Evolutionary conservation across 2,797 vertebrate genomes (phyloP), one percentile per base, ranked within the genome.

Genomic region (Taenioides sp.): DNA sequence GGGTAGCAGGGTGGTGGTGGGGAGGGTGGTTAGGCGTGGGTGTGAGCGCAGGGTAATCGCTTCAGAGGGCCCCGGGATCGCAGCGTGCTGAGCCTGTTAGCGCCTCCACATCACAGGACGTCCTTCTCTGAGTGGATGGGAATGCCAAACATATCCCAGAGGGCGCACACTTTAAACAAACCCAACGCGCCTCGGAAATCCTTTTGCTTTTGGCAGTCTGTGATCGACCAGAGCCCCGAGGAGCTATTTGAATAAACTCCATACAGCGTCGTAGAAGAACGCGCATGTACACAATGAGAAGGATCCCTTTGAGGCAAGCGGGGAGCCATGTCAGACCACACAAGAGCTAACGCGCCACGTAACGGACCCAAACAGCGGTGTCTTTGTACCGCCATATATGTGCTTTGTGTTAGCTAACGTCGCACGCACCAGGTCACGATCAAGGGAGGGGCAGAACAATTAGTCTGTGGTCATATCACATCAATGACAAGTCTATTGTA

Each of bases 11-110:
- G 91, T 90, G 25, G 92, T 91, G 89, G 90, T 89, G 54, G 88
- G 86, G 92, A 17, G 60, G 60, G 34, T 88, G 85, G 89, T 83
- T 37, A 10, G 34, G 88, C 84, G 91, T 91, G 91, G 92, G 91
- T 90, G 92, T 91, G 90, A 86, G 88, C 81, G 87, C 88, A 91
- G 90, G 91, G 88, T 93, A 93, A 93, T 93, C 91, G 93, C 92
- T 91, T 93, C 90, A 92, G 86, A 91, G 86, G 87, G 86, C 84
- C 83, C 88, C 87, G 77, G 84, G 87, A 80, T 76, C 50, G 27
- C 70, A 78, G 83, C 82, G 80, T 25, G 86, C 76, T 37, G 82
- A 90, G 90, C 79, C 88, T 84, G 88, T 91, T 91, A 90, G 88
- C 88, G 87, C 87, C 90, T 91, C 82, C 79, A 88, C 90, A 92